A percentile compares a stretch with the other conserved stretches of the same genome.
Conservation (phyloP, 2,113 vertebrate genomes). For the Nyctibius bracteatus region DNA sequence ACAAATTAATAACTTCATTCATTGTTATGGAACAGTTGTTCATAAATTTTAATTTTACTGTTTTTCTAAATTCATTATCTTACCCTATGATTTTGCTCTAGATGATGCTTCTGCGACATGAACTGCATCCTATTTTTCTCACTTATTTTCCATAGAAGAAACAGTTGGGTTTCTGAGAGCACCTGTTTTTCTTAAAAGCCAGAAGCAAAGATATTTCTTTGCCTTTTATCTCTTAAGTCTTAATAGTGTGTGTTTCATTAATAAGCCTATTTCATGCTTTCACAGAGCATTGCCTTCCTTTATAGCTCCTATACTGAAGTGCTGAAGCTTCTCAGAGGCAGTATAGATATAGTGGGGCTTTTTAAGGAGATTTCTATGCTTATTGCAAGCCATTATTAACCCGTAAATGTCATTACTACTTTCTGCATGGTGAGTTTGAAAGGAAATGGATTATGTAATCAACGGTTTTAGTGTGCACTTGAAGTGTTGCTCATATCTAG, state of each 20-base stretch:
- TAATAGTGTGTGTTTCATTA: background rate
- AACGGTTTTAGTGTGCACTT: constrained; percentile 7
- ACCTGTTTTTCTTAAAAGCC: background rate
- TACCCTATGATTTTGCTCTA: background rate
- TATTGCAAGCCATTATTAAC: background rate
- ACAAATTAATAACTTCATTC: background rate
- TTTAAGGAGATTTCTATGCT: background rate
- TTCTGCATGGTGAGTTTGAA: background rate
- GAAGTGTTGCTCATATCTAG: constrained; percentile 13
- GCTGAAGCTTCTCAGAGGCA: background rate
- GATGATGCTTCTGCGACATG: background rate
- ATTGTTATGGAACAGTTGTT: background rate
- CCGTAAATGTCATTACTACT: background rate
- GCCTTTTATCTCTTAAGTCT: background rate
- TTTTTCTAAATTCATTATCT: background rate
- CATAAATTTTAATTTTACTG: background rate
- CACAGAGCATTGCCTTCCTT: background rate
- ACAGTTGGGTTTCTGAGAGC: background rate
- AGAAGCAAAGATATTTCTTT: background rate
- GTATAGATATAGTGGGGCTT: background rate
- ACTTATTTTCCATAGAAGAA: background rate
- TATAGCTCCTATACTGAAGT: background rate
- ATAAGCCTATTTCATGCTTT: background rate
- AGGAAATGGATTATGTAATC: background rate
- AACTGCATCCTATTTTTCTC: background rate